phyloP scores from a whole-genome alignment of 2,888 invertebrate genomes.

The Phoronis australis region DNA sequence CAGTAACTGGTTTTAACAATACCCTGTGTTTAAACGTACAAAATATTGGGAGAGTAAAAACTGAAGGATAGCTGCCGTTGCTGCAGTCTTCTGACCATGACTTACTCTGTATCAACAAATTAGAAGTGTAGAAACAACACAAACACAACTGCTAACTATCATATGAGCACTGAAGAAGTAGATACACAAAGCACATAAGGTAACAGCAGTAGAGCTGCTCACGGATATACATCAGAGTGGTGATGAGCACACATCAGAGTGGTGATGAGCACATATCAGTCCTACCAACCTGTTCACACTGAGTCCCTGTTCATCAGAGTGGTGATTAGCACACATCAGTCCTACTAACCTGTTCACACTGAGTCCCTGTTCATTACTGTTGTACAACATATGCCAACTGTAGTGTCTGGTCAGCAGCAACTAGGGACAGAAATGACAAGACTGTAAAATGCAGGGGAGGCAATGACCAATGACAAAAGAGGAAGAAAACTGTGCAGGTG shows the following conservation, averaged over 20 bases:
- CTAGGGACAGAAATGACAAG: conserved; percentile 26
- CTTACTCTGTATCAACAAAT: too few relatives aligned
- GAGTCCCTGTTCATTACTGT: conserved; percentile 77
- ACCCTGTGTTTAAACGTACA: too few relatives aligned
- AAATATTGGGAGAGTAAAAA: too few relatives aligned
- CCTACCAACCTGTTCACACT: conserved; percentile 69
- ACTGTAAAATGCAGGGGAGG: conserved; percentile 40
- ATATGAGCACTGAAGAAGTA: too few relatives aligned
- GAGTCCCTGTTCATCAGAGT: conserved; percentile 65
- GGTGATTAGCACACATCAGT: not conserved
- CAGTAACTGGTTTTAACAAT: too few relatives aligned
- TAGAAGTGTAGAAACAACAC: too few relatives aligned
- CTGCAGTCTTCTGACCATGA: too few relatives aligned
- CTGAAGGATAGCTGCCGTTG: too few relatives aligned
- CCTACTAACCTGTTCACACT: conserved; percentile 69
- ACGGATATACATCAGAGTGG: not conserved
- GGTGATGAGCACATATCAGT: not conserved
- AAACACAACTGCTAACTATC: not conserved
- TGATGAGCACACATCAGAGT: not conserved
- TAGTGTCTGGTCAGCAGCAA: conserved; percentile 32
- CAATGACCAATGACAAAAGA: too few relatives aligned
- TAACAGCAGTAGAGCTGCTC: too few relatives aligned
- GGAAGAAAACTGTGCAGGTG: too few relatives aligned
- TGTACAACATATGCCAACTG: conserved; percentile 75
- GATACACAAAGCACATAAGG: too few relatives aligned